Evolutionary conservation across 2,888 invertebrate genomes (phyloP).

Genomic region (Aradus depressus): DNA sequence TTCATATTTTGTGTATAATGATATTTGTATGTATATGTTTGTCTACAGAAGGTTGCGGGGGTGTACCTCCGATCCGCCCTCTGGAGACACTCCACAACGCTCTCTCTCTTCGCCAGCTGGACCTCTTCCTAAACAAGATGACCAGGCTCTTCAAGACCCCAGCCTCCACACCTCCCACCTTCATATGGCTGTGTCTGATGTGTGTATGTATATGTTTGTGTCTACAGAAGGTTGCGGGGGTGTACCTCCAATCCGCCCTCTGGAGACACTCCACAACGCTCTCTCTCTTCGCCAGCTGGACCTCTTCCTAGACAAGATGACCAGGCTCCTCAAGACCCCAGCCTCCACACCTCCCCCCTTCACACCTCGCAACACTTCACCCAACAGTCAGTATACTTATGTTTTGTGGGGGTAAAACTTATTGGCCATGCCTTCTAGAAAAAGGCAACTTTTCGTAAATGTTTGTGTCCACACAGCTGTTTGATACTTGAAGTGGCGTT

Average conservation of each 20-base stretch:
- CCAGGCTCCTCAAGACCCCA: constrained; percentile 56
- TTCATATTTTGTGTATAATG: constrained; percentile 9
- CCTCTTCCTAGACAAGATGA: constrained; percentile 76
- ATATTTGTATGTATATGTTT: background rate
- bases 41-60: constrained; percentile 64
- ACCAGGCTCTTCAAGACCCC: constrained; percentile 60
- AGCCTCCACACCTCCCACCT: constrained; percentile 34
- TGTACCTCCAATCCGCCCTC: constrained; percentile 87
- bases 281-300: constrained; percentile 86
- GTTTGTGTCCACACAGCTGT: too few relatives aligned
- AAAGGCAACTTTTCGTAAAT: too few relatives aligned
- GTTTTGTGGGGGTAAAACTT: too few relatives aligned
- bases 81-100: constrained; percentile 97
- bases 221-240: constrained; percentile 69
- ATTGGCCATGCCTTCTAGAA: too few relatives aligned
- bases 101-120: constrained; percentile 80
- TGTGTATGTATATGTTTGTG: background rate
- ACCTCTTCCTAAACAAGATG: constrained; percentile 78
- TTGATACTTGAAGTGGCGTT: too few relatives aligned
- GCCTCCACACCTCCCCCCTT: constrained; percentile 53
- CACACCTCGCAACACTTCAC: constrained; percentile 17
- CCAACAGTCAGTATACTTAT: constrained; percentile 12
- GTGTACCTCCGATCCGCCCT: constrained; percentile 90
- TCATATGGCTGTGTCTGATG: background rate
- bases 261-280: constrained; percentile 96